Evolutionary conservation across 2,888 invertebrate genomes (phyloP).

Genomic region (Euplexia lucipara): DNA sequence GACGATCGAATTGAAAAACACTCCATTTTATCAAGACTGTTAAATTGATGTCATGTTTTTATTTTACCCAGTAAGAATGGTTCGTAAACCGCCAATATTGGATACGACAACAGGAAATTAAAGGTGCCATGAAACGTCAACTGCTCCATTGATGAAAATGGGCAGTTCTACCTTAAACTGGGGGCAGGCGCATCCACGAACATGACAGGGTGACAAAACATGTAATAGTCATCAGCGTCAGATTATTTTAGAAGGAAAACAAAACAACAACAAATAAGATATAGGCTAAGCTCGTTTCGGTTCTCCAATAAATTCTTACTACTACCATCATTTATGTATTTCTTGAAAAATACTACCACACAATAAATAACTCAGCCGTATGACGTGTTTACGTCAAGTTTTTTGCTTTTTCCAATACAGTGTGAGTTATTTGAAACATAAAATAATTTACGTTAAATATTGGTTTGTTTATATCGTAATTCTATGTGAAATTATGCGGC

Average conservation of each 20-base stretch:
- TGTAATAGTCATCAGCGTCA: not conserved
- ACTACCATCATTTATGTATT: constrained; percentile 12
- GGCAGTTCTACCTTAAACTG: not conserved
- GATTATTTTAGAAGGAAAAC: not conserved
- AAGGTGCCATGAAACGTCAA: constrained; percentile 14
- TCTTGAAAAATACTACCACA: constrained; percentile 13
- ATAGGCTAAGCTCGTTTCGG: not conserved
- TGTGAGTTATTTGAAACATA: constrained; percentile 37
- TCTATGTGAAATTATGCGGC: constrained; percentile 20
- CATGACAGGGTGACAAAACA: not conserved
- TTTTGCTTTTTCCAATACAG: constrained; percentile 20
- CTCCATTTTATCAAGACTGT: constrained; percentile 11
- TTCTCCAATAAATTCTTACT: constrained; percentile 13
- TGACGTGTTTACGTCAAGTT: constrained; percentile 29
- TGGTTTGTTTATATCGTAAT: constrained; percentile 44
- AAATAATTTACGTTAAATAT: constrained; percentile 31
- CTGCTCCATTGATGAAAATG: constrained; percentile 3
- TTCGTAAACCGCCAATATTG: constrained; percentile 1
- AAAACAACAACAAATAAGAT: constrained; percentile 2
- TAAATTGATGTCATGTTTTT: not conserved
- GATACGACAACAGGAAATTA: constrained; percentile 21
- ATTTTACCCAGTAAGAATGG: not conserved
- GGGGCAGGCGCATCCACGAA: not conserved
- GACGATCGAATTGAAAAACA: not conserved
- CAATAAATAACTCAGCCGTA: constrained; percentile 14